phyloP scores from a whole-genome alignment of 2,113 vertebrate genomes.

The Corapipo altera region DNA sequence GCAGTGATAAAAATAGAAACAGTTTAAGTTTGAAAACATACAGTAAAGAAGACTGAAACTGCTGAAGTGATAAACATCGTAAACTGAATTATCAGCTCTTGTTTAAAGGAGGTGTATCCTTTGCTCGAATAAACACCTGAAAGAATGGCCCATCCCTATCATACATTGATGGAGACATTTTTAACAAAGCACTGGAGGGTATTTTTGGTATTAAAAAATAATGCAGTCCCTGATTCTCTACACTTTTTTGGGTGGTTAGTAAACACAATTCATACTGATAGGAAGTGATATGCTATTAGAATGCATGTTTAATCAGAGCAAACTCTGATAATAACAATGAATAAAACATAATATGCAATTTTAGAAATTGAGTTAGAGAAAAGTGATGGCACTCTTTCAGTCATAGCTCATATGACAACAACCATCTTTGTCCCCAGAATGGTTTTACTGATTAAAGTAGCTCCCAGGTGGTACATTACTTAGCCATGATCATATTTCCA shows the following conservation, averaged over 20 bases:
- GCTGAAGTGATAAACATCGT: not conserved
- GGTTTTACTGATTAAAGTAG: not conserved
- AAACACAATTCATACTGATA: not conserved
- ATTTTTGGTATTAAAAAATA: not conserved
- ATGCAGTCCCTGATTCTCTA: rapidly evolving
- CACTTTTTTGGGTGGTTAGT: not conserved
- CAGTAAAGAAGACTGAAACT: not conserved
- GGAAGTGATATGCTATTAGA: not conserved
- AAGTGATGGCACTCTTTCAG: not conserved
- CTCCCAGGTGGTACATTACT: not conserved
- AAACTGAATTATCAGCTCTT: not conserved
- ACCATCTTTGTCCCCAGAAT: not conserved
- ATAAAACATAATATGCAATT: not conserved
- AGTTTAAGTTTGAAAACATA: not conserved
- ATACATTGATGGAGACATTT: not conserved
- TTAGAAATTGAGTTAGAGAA: not conserved
- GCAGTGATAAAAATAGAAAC: not conserved
- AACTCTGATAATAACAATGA: not conserved
- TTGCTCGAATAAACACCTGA: not conserved
- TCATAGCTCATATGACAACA: not conserved
- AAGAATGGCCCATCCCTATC: not conserved
- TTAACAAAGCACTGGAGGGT: not conserved
- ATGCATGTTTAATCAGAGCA: not conserved
- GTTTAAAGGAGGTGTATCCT: not conserved
- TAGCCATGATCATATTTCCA: not conserved